These are phyloP conservation scores for Dinocampus coccinellae DNA, from an alignment of 2,888 invertebrate genomes.

Conservation along the genomic window DNA sequence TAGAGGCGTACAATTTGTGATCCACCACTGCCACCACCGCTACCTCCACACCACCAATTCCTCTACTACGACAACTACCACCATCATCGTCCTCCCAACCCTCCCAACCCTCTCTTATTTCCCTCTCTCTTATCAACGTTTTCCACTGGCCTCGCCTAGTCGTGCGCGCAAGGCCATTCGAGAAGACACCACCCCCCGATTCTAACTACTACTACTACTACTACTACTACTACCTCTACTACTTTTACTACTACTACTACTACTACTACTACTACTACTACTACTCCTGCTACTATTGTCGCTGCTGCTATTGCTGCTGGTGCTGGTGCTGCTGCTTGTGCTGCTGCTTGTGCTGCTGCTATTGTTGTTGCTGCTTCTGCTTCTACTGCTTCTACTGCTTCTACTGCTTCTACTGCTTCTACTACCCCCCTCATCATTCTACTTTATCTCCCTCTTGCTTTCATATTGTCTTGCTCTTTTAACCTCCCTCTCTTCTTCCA, in stretches of 20 bases:
- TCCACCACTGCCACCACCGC: slow-evolving; percentile 29
- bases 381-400: slow-evolving; percentile 14
- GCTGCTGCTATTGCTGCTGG: too few species aligned
- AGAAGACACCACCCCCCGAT: slow-evolving; percentile 54
- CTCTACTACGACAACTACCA: slow-evolving; percentile 27
- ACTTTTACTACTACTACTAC: slow-evolving; percentile 36
- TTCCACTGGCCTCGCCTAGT: slow-evolving; percentile 44
- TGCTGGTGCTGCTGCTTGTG: too few species aligned
- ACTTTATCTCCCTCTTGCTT: slow-evolving; percentile 34
- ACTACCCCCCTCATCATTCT: slow-evolving; percentile 41
- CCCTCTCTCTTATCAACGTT: slow-evolving; percentile 40
- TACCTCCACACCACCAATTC: slow-evolving; percentile 23
- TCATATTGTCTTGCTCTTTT: slow-evolving; percentile 29
- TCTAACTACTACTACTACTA: slow-evolving; percentile 28
- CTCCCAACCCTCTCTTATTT: slow-evolving; percentile 40
- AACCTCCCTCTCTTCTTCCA: slow-evolving; percentile 29
- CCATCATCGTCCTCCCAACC: slow-evolving; percentile 38
- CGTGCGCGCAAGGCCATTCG: slow-evolving; percentile 62
- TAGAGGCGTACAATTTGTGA: slow-evolving; percentile 37
- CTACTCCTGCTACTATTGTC: too few species aligned
- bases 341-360: too few species aligned
- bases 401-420: background rate
- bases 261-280: slow-evolving; percentile 37
- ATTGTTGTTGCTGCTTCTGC: slow-evolving; percentile 22
- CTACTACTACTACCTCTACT: background rate